Evolutionary conservation across 2,797 vertebrate genomes (phyloP), one percentile per base, ranked within the genome.

Genomic region (Setipinna tenuifilis): DNA sequence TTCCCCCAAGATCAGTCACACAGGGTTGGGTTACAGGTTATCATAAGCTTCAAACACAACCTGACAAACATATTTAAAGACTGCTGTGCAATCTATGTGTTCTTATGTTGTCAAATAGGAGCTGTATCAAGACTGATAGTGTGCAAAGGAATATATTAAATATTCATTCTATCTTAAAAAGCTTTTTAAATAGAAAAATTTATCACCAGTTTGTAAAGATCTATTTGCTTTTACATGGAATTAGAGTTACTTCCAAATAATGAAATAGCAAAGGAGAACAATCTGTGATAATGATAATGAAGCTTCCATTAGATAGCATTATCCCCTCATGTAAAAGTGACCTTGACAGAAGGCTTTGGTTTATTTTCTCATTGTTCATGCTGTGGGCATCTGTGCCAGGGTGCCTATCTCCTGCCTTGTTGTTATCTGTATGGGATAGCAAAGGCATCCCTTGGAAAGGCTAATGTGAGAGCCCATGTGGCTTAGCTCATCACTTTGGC

Each of bases 1-100:
- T 78, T 78, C 71, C 71, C 71, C 71, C 41, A 19, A 44, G 71
- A 31, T 78, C 35, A 78, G 71, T 21, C 71, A 78, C 71, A 44
- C 71, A 21, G 71, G 71, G 35, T 78, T 78, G 71, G 35, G 31
- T 78, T 41, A 19, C 71, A 78, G 31, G 71, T 78, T 17, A 44
- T 44, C 71, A 19, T 41, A 44, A 44, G 14, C 71, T 31, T 78
- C 71, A 44, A 31, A 19, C 71, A 14, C 44, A 54, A 41, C 0
- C 44, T 23, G 1, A 16, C 12, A 61, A 65, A 25, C 7, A 46
- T 25, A 59, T 21, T 3, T 16, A 17, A 41, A 25, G 12, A 46
- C 31, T 85, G 6, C 12, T 44, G 14, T 71, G 65, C 28, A 71
- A 35, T 14, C 0, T 17, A 14, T 31, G 12, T 71, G 65, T 31